Evolutionary conservation across 2,797 vertebrate species (phyloP), one percentile per base, ranked within the genome.

Genomic region (Brachyalestes nurse): DNA sequence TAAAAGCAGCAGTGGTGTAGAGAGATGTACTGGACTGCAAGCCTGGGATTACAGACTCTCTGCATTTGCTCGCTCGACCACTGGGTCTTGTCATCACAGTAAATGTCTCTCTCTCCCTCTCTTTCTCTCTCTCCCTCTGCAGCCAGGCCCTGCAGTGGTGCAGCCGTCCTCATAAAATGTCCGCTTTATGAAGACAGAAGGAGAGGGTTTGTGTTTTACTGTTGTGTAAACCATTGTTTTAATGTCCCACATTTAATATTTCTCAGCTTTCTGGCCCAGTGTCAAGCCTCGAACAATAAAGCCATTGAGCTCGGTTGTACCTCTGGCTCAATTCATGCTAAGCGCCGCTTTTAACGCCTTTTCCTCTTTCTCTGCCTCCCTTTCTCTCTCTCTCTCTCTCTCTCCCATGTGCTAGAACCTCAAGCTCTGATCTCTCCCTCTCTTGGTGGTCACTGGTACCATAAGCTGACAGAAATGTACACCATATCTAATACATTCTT

Each of bases 161-260:
- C 42, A 60, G 57, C 38, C 34, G 5, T 86, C 21, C 75, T 83
- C 73, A 38, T 75, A 82, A 84, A 84, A 58, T 61, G 77, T 81
- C 71, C 80, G 84, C 82, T 87, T 88, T 90, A 90, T 76, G 81
- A 86, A 88, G 87, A 87, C 86, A 81, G 88, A 86, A 93, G 90
- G 90, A 93, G 92, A 92, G 85, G 83, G 86, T 78, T 81, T 85
- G 89, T 83, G 85, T 92, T 93, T 91, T 85, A 87, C 89, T 91
- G 91, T 91, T 91, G 90, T 93, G 89, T 91, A 92, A 93, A 93
- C 88, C 90, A 92, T 93, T 94, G 91, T 94, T 93, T 93, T 62
- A 90, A 92, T 89, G 91, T 94, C 89, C 86, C 89, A 77, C 82
- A 49, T 89, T 89, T 90, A 91, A 93, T 91, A 91, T 93, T 92